Base-by-base conservation (phyloP, 2,888 invertebrate genomes). In the Heliothis peltigera region DNA sequence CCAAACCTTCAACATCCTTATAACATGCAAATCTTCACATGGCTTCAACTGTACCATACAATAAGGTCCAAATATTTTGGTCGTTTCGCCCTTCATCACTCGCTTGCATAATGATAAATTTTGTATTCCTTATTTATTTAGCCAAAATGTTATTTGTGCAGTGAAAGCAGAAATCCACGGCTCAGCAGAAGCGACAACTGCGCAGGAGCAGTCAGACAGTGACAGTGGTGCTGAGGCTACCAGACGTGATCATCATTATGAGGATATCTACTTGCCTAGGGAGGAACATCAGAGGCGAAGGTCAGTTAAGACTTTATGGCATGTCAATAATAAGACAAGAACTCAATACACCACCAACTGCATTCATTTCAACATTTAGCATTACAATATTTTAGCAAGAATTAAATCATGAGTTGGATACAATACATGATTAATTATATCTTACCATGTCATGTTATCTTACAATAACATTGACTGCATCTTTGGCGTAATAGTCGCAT, bases 161-260 rank as follows among this genome's bases (percentile, higher is more conserved):
- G 98, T 98, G 78, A 98, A 98, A 96, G 98, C 98, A 48, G 98
- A 98, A 92, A 97, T 98, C 55, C 98, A 98, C 93, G 97, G 97
- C n/a, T 96, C 96, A 66, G 96, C 85, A 0, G 93, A 91, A 46
- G 83, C 85, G 51, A 83, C 87, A n/a, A 83, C 87, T 1, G 80
- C 83, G 0, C 88, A 84, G 1, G 94, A 92, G 75, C 88, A 91
- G 42, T 92, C 94, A 0, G 94, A 94, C 78, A 93, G 93, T 56
- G 95, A 94, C 84, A 94, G 93, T 64, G 94, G 93, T 6, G 93
- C 92, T 0, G 94, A 92, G 54, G 93, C 92, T 1, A 85, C 89
- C 2, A 84, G 93, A 0, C 89, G 93, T 1, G 93, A 94, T 69
- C 97, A 97, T 82, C 98, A 98, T 85, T 98, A 98, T 87, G 98